These are phyloP conservation scores for Syngnathoides biaculeatus DNA, from an alignment of 2,113 vertebrate genomes.

Conservation along the genomic window DNA sequence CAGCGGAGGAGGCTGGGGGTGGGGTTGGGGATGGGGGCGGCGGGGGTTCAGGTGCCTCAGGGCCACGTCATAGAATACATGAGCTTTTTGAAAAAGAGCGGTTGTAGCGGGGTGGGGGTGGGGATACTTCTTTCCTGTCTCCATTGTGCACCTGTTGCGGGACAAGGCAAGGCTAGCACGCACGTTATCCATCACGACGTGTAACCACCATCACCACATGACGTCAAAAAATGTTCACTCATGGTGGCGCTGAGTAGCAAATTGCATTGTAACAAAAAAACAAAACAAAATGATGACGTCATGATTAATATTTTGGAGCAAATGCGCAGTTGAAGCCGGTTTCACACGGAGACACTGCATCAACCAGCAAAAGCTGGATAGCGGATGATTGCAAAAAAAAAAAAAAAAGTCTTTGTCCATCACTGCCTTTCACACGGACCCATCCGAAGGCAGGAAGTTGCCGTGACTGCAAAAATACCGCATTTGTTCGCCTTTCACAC, in stretches of 20 bases:
- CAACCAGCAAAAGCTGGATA: too few species aligned
- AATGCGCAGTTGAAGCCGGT: not conserved
- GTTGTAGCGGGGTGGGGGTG: not conserved
- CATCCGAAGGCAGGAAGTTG: too few species aligned
- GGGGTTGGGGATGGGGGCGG: not conserved
- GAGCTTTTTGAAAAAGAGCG: conserved; percentile 22
- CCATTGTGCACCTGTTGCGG: conserved; percentile 52
- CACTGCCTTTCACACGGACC: too few species aligned
- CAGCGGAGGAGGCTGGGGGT: conserved; percentile 38
- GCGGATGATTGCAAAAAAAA: too few species aligned
- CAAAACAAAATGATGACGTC: not conserved
- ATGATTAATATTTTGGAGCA: not conserved
- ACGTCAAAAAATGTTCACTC: too few species aligned
- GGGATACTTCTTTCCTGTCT: conserved; percentile 5
- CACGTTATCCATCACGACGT: not conserved
- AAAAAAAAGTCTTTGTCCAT: too few species aligned
- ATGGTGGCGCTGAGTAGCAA: not conserved
- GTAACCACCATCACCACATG: not conserved
- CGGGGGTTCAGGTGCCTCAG: conserved; percentile 21
- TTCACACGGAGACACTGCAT: too few species aligned
- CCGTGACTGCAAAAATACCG: too few species aligned
- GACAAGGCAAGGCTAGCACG: conserved; percentile 21
- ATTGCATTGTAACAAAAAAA: not conserved
- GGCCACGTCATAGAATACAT: conserved; percentile 36
- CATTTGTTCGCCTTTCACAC: too few species aligned